Base-by-base conservation (phyloP, 2,797 vertebrate species). In the Aselliscus stoliczkanus region DNA sequence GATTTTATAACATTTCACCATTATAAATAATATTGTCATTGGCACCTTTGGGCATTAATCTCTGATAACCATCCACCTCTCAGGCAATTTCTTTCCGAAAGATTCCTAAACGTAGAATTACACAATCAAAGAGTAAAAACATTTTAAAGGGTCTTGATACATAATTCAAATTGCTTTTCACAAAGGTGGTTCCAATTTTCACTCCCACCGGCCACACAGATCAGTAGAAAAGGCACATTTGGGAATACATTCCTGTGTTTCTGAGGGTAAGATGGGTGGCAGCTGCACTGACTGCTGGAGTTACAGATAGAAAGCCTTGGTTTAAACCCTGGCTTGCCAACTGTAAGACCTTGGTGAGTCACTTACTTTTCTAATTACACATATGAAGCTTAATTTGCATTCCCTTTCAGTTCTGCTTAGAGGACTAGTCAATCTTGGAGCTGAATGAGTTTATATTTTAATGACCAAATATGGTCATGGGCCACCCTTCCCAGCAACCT, bases 281-380 rank as follows among this genome's bases (percentile, higher is more conserved):
- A 15, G n/a, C 39, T 79, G 7, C 39, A 60, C 29, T 70, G 73
- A 88, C 31, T n/a, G 58, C 54, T 75, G 39, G 67, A 94, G 42
- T 83, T 65, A 67, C 11, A 47, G 31, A 47, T 67, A 31, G 37
- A 83, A 89, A 90, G 39, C 18, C 67, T 92, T 69, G 44, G 56
- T 88, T 94, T 91, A 85, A 93, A 95, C 42, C 54, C 52, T 90
- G 72, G 31, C 62, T 93, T 93, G 76, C 72, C 62, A 85, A 77
- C n/a, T 77, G 8, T 29, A 27, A 86, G 62, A 70, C 47, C 52
- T 75, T 50, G 14, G 27, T 80, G 75, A 25, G 39, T 92, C 42
- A 76, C 17, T 87, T 81, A 67, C 25, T 76, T 84, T 85, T 39
- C 12, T 56, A 90, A 62, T 20, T 23, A 29, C 10, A 90, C 10